Percentiles rank a stretch among this genome's conserved stretches.
Evolutionary conservation across 2,888 invertebrate genomes (phyloP).

Genomic region (Pogonocherus hispidulus): DNA sequence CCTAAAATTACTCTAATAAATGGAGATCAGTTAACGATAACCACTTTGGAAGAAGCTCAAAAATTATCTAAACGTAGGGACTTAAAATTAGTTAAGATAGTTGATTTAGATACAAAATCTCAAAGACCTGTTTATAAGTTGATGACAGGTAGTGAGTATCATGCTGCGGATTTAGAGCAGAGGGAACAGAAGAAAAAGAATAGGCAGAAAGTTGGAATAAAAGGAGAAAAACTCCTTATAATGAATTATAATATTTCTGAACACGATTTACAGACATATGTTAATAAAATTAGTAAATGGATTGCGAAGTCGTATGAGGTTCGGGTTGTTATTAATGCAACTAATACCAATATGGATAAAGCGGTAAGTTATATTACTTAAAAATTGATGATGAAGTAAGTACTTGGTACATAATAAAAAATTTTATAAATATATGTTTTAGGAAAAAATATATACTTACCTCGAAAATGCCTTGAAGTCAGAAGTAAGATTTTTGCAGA

Average conservation of each 20-base stretch:
- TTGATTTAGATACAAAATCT: slow-evolving; percentile 78
- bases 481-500: slow-evolving; percentile 74
- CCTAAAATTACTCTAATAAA: slow-evolving; percentile 79
- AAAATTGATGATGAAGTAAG: not conserved
- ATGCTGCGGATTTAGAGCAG: slow-evolving; percentile 73
- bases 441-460: slow-evolving; percentile 74
- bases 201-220: slow-evolving; percentile 66
- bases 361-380: slow-evolving; percentile 60
- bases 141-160: slow-evolving; percentile 77
- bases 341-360: slow-evolving; percentile 65
- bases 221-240: slow-evolving; percentile 77
- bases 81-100: slow-evolving; percentile 78
- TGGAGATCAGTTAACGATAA: slow-evolving; percentile 72
- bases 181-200: slow-evolving; percentile 70
- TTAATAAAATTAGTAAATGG: slow-evolving; percentile 78
- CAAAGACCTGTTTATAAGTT: slow-evolving; percentile 79
- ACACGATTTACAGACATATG: slow-evolving; percentile 76
- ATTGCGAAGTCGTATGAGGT: slow-evolving; percentile 78
- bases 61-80: slow-evolving; percentile 78
- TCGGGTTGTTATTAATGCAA: slow-evolving; percentile 72
- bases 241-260: slow-evolving; percentile 75
- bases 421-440: slow-evolving; percentile 58
- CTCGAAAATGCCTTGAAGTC: slow-evolving; percentile 70
- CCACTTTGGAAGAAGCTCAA: slow-evolving; percentile 78
- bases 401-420: no score